These are phyloP conservation scores for Matsumyia berberina DNA, from an alignment of 2,888 invertebrate genomes.

Conservation along the genomic window DNA sequence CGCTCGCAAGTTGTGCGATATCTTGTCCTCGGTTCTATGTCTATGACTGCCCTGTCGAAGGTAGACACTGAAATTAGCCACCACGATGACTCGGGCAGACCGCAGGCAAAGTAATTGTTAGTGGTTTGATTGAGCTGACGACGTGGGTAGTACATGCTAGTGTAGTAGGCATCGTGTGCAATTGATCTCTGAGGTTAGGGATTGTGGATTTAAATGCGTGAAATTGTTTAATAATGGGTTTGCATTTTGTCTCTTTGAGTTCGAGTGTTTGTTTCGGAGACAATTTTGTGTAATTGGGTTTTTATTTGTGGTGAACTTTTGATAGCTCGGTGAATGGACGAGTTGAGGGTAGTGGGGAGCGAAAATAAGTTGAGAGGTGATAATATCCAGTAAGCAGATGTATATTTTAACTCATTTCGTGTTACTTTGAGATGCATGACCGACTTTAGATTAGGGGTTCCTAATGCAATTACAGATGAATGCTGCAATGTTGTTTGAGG, in stretches of 20 bases:
- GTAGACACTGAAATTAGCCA: slow-evolving; percentile 69
- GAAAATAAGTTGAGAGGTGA: too few relatives aligned
- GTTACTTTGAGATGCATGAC: too few relatives aligned
- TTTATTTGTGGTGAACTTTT: slow-evolving; percentile 73
- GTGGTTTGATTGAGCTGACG: slow-evolving; percentile 76
- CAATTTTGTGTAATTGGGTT: slow-evolving; percentile 74
- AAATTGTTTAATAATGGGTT: slow-evolving; percentile 75
- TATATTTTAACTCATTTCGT: too few relatives aligned
- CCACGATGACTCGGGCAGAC: slow-evolving; percentile 61
- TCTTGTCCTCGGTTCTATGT: slow-evolving; percentile 45
- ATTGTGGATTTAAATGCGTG: slow-evolving; percentile 75
- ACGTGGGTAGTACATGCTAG: slow-evolving; percentile 57
- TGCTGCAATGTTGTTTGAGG: too few relatives aligned
- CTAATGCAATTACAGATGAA: too few relatives aligned
- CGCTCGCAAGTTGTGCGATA: slow-evolving; percentile 68
- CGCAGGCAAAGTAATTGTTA: slow-evolving; percentile 75
- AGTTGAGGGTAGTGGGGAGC: not conserved
- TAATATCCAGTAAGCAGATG: too few relatives aligned
- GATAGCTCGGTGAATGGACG: slow-evolving; percentile 43
- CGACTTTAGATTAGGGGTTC: too few relatives aligned
- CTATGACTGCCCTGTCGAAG: slow-evolving; percentile 54
- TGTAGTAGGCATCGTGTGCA: slow-evolving; percentile 69
- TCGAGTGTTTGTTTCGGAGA: slow-evolving; percentile 40
- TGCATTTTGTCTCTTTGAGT: slow-evolving; percentile 49
- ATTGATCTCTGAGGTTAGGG: slow-evolving; percentile 73